A percentile compares a stretch with the other conserved stretches of the same genome.
Conservation (phyloP, 2,888 invertebrate genomes). For the Ethmia dodecea region DNA sequence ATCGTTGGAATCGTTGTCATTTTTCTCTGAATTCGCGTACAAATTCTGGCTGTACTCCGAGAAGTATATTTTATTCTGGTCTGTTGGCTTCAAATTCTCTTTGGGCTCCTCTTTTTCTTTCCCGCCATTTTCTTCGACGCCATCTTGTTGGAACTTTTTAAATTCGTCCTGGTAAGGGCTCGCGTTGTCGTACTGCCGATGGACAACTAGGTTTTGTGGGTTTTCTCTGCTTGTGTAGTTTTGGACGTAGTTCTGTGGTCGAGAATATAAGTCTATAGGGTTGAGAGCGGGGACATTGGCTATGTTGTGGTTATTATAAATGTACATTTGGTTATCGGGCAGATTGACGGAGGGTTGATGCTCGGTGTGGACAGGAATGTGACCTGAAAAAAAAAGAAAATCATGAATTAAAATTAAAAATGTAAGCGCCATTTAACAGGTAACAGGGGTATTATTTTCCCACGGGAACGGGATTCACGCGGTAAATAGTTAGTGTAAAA, state of each 20-base stretch:
- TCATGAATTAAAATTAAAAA: neutral
- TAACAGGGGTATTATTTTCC: too few relatives aligned
- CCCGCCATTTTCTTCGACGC: constrained; percentile 19
- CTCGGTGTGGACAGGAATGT: constrained; percentile 37
- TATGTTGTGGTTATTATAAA: constrained; percentile 43
- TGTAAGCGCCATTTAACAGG: neutral
- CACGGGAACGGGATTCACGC: too few relatives aligned
- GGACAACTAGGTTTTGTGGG: constrained; percentile 61
- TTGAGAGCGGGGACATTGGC: constrained; percentile 39
- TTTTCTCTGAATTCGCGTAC: constrained; percentile 20
- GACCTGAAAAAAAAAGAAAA: constrained; percentile 41
- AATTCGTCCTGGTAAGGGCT: constrained; percentile 49
- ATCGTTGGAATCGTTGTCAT: constrained; percentile 32
- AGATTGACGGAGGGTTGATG: constrained; percentile 23
- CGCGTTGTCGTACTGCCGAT: constrained; percentile 51
- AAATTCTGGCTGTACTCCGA: constrained; percentile 27
- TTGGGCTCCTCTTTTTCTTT: constrained; percentile 56
- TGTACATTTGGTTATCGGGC: constrained; percentile 46
- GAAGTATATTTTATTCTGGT: constrained; percentile 53
- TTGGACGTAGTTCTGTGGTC: constrained; percentile 48
- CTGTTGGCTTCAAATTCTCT: constrained; percentile 55
- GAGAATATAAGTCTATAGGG: constrained; percentile 44
- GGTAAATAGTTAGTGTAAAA: too few relatives aligned
- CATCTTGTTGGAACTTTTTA: constrained; percentile 45
- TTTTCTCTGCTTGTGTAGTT: constrained; percentile 49